phyloP scores from a whole-genome alignment of 2,113 vertebrate species.

The Larimichthys crocea region DNA sequence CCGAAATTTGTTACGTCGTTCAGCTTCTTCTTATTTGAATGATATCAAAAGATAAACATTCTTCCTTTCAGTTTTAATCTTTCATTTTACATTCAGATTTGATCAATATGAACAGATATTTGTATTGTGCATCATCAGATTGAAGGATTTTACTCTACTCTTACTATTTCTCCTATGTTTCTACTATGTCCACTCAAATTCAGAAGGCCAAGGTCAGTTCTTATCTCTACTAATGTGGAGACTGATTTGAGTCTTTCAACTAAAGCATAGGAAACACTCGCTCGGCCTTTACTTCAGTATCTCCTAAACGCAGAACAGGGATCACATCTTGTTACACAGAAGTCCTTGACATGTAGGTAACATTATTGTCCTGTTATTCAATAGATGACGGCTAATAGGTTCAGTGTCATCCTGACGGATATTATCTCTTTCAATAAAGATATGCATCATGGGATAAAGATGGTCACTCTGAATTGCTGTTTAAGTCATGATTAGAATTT shows the following conservation, averaged over 20 bases:
- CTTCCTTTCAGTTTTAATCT: slow-evolving; percentile 17
- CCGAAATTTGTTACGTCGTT: slow-evolving; percentile 36
- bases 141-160: slow-evolving; percentile 17
- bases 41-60: slow-evolving; percentile 27
- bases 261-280: not conserved
- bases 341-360: slow-evolving; percentile 29
- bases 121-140: too few relatives aligned
- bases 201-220: slow-evolving; percentile 30
- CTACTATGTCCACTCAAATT: not conserved
- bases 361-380: slow-evolving; percentile 24
- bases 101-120: not conserved
- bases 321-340: slow-evolving; percentile 28
- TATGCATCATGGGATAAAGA: slow-evolving; percentile 17
- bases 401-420: slow-evolving; percentile 22
- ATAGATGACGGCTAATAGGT: slow-evolving; percentile 36
- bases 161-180: too few relatives aligned
- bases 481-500: slow-evolving; percentile 7
- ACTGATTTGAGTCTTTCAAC: slow-evolving; percentile 10
- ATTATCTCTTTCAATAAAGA: slow-evolving; percentile 23
- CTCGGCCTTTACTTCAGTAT: not conserved
- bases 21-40: slow-evolving; percentile 42
- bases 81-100: slow-evolving; percentile 30
- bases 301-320: not conserved
- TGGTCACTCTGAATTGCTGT: slow-evolving; percentile 5
- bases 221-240: slow-evolving; percentile 9